These are phyloP conservation scores for Damaliscus lunatus DNA, from an alignment of 2,113 vertebrate species.

Conservation along the genomic window DNA sequence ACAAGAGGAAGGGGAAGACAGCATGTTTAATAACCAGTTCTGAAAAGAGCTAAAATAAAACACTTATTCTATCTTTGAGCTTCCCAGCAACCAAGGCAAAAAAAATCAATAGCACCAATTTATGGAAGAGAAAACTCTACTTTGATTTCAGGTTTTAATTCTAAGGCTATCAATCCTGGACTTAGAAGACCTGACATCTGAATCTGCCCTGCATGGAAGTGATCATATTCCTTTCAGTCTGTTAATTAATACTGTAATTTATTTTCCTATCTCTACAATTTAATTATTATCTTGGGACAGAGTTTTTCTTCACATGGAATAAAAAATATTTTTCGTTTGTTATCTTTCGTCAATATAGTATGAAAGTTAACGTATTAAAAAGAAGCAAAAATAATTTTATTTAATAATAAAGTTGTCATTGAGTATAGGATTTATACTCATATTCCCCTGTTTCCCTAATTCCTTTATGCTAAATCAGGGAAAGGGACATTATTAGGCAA, in stretches of 20 bases:
- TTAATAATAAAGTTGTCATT: background rate
- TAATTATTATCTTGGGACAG: background rate
- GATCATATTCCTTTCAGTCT: background rate
- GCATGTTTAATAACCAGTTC: background rate
- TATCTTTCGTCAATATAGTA: background rate
- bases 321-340: slow-evolving; percentile 33
- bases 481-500: background rate
- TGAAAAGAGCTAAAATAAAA: background rate
- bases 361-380: background rate
- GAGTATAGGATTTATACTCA: background rate
- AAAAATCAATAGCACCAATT: background rate
- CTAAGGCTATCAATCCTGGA: background rate
- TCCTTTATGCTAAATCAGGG: background rate
- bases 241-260: background rate
- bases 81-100: background rate
- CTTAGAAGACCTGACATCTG: background rate
- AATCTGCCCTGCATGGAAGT: background rate
- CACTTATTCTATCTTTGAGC: background rate
- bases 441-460: background rate
- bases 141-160: background rate
- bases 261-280: background rate
- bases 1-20: background rate
- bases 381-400: slow-evolving; percentile 10
- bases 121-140: background rate
- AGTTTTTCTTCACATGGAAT: background rate